Percentiles rank a stretch among this genome's conserved stretches.
These are phyloP conservation scores for Dicerorhinus sumatrensis DNA, from an alignment of 2,113 vertebrate genomes.

Conservation along the genomic window DNA sequence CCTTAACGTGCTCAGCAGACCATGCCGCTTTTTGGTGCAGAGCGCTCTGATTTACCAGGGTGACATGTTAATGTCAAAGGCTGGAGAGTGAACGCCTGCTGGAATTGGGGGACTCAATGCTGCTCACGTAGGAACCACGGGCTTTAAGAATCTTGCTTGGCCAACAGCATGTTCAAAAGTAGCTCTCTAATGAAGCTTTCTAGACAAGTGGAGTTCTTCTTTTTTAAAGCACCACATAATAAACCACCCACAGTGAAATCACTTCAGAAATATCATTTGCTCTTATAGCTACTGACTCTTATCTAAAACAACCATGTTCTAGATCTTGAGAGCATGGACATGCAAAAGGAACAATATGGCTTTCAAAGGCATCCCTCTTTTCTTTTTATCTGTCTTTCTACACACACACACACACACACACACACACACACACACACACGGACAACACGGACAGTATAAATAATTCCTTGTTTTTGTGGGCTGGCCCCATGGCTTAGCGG, in stretches of 20 bases:
- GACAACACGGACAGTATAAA: neutral
- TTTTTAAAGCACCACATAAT: neutral
- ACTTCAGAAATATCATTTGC: neutral
- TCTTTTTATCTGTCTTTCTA: neutral
- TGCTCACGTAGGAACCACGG: neutral
- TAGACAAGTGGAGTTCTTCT: neutral
- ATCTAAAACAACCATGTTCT: neutral
- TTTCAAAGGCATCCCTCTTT: conserved; percentile 48
- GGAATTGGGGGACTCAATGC: accelerated
- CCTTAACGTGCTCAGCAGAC: neutral
- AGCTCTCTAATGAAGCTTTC: neutral
- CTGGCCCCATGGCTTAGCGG: no score
- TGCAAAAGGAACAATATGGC: neutral
- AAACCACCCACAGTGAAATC: neutral
- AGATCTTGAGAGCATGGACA: neutral
- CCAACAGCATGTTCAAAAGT: neutral
- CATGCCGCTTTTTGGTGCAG: accelerated
- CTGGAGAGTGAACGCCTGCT: neutral
- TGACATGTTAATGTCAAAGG: neutral
- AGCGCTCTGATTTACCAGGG: neutral
- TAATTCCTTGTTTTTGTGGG: conserved; percentile 8
- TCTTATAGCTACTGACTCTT: neutral
- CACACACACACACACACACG: neutral
- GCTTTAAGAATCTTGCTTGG: neutral
- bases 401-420: neutral